Conservation (phyloP, 2,113 vertebrate genomes). For the Halichoeres trimaculatus region DNA sequence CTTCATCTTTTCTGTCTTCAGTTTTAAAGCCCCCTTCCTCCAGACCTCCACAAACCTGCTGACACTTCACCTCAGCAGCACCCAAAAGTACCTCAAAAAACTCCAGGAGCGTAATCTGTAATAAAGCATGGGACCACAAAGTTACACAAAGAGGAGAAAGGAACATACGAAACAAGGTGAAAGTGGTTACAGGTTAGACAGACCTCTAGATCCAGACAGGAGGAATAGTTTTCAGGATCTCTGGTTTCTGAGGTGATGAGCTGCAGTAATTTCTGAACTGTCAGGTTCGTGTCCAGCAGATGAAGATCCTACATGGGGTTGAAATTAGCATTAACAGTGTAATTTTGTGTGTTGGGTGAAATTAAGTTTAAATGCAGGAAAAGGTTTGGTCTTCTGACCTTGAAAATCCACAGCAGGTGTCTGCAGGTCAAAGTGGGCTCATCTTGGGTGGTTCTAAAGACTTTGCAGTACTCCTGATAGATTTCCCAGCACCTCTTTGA, state of each 20-base stretch:
- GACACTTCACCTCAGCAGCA: conserved; percentile 81
- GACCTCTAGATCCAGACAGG: conserved; percentile 87
- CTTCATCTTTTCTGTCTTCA: background rate
- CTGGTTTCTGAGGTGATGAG: conserved; percentile 83
- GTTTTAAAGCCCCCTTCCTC: background rate
- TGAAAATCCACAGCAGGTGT: conserved; percentile 90
- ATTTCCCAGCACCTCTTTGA: conserved; percentile 86
- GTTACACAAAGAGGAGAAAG: background rate
- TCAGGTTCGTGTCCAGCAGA: conserved; percentile 85
- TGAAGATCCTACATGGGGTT: conserved; percentile 82
- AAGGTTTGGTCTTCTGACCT: conserved; percentile 70
- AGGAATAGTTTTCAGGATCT: conserved; percentile 42
- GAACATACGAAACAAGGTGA: background rate
- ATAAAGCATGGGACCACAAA: background rate
- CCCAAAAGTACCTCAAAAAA: conserved; percentile 93
- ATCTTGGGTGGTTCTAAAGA: background rate
- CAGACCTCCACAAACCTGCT: conserved; percentile 10
- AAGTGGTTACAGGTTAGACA: background rate
- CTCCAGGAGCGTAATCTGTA: conserved; percentile 92
- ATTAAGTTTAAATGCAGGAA: too few species aligned
- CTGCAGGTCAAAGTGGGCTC: conserved; percentile 85
- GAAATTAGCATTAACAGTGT: too few species aligned
- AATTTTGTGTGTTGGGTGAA: background rate
- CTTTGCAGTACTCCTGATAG: conserved; percentile 74
- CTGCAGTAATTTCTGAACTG: conserved; percentile 79